phyloP scores from a whole-genome alignment of 2,797 vertebrate genomes.

The Rhinella marina region DNA sequence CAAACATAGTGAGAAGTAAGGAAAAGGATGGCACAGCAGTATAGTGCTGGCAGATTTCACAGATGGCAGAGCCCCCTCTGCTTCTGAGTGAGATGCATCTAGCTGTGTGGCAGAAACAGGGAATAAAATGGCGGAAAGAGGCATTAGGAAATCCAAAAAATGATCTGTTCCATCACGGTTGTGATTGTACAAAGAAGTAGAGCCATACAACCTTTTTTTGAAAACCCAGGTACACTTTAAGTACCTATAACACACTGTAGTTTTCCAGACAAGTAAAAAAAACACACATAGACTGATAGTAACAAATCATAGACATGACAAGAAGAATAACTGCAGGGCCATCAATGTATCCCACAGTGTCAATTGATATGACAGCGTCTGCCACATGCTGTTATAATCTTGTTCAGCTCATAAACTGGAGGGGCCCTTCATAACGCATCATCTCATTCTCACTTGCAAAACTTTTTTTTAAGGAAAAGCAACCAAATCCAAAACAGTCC shows the following conservation, averaged over 20 bases:
- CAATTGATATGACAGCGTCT: neutral
- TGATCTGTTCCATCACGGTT: no score
- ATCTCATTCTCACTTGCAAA: constrained; percentile 1
- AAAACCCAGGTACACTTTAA: neutral
- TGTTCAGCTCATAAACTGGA: neutral
- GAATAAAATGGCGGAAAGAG: no score
- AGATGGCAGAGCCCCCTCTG: no score
- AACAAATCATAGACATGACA: neutral
- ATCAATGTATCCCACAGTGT: neutral
- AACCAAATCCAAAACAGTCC: neutral
- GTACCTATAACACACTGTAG: neutral
- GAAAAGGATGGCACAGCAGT: no score
- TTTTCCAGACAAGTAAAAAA: neutral
- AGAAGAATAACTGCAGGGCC: constrained; percentile 9
- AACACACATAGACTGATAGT: neutral
- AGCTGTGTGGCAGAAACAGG: no score
- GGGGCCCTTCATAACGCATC: neutral
- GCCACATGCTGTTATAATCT: constrained; percentile 22
- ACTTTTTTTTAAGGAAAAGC: neutral
- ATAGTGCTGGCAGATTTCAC: no score
- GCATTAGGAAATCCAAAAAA: no score
- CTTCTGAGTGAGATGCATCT: no score
- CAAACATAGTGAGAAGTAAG: no score
- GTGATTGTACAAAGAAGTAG: no score
- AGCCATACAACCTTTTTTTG: no score